Base-by-base conservation (phyloP, 2,888 invertebrate species). In the Ennomos fuscantarius region DNA sequence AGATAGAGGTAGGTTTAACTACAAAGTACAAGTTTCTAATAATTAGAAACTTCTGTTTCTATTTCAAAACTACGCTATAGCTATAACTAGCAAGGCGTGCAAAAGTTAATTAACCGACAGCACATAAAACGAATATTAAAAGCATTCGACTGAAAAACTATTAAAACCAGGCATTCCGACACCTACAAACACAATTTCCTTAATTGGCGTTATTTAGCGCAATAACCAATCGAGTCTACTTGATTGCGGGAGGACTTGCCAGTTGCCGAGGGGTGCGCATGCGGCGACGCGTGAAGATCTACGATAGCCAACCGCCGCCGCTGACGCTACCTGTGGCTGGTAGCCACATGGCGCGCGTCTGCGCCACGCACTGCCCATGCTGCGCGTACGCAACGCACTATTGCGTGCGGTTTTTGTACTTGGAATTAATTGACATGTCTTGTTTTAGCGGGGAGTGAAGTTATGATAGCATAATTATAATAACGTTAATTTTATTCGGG, bases 261-360 rank as follows among this genome's bases (percentile, higher is more conserved):
- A 24, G 65, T 68, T 71, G 68, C 70, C 66, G 70, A 68, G 69
- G 73, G 77, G 68, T 77, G 77, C 76, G 72, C 69, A 76, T 60
- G 73, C 69, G 76, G 63, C 79, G 70, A 75, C 78, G 86, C 88
- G 86, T 86, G 84, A 89, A 89, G 89, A 89, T 89, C 73, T 73
- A 73, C 66, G 84, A 89, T 91, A 90, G 76, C 74, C 78, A 85
- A 85, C 85, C 82, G 85, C 56, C 51, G 12, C 11, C 55, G 45
- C 42, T n/a, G n/a, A n/a, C 48, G 36, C 45, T 10, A 24, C 45
- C 31, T n/a, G 11, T 37, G 10, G 76, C 81, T 70, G 70, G 74
- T 60, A 34, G 44, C 79, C 86, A 83, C 79, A 85, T 86, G 86
- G 77, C 83, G 82, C 76, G 65, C 66, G 51, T 34, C 54, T 50